Evolutionary conservation across 2,113 vertebrate genomes (phyloP).

Genomic region (Ariopsis seemanni): DNA sequence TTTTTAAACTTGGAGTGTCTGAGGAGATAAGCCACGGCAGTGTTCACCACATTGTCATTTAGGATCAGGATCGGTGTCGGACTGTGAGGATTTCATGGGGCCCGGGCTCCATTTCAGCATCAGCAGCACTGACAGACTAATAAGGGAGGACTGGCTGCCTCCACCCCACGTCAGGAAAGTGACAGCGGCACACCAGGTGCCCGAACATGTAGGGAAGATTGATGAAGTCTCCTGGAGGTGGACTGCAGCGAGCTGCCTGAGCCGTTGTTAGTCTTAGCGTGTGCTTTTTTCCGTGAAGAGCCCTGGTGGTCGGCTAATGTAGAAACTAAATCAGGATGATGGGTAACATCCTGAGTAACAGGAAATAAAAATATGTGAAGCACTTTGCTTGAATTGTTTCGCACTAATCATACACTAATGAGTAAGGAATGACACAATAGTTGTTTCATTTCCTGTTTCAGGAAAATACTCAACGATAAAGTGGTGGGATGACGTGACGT

Average conservation of each 20-base stretch:
- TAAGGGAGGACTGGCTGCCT: conserved; percentile 57
- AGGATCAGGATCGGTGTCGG: conserved; percentile 48
- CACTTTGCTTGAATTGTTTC: not conserved
- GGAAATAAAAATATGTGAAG: not conserved
- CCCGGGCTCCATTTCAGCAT: conserved; percentile 51
- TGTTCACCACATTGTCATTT: conserved; percentile 56
- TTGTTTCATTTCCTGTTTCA: not conserved
- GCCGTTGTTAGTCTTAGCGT: conserved; percentile 48
- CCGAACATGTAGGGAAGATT: conserved; percentile 58
- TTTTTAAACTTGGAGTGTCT: conserved; percentile 24
- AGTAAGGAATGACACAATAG: not conserved
- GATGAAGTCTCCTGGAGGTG: conserved; percentile 55
- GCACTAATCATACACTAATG: not conserved
- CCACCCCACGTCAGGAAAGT: conserved; percentile 56
- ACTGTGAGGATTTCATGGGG: conserved; percentile 47
- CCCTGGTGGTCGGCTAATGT: conserved; percentile 43
- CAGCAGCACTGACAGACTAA: conserved; percentile 54
- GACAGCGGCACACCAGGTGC: conserved; percentile 58
- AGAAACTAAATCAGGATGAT: conserved; percentile 42
- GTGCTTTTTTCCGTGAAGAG: conserved; percentile 26
- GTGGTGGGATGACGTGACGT: not conserved
- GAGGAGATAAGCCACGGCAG: conserved; percentile 50
- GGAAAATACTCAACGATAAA: not conserved
- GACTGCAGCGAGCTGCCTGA: conserved; percentile 45
- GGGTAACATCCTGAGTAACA: conserved; percentile 31